These are phyloP conservation scores for Cyprinodon diabolis DNA, from an alignment of 2,797 vertebrate species.

Conservation along the genomic window DNA sequence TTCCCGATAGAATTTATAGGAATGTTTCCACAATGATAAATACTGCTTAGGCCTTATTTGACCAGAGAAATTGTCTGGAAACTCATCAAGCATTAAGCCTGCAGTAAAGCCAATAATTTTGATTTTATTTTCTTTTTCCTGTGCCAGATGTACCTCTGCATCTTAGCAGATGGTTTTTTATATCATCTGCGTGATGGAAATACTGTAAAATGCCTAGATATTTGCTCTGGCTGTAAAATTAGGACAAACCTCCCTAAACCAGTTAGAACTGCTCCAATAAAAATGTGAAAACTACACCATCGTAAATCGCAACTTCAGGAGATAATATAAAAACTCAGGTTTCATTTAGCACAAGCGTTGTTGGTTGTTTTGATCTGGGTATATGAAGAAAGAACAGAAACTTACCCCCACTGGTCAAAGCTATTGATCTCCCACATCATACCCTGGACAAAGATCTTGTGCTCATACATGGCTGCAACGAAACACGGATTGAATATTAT, in stretches of 20 bases:
- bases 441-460: slow-evolving; percentile 99
- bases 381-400: not conserved
- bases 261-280: not conserved
- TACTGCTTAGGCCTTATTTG: not conserved
- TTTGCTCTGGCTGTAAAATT: not conserved
- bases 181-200: not conserved
- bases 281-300: not conserved
- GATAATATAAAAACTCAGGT: not conserved
- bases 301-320: not conserved
- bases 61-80: not conserved
- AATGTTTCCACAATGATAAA: not conserved
- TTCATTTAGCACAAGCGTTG: not conserved
- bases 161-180: not conserved
- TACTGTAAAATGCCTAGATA: not conserved
- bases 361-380: not conserved
- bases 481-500: slow-evolving; percentile 13
- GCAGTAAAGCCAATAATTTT: not conserved
- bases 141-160: not conserved
- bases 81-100: not conserved
- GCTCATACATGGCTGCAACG: slow-evolving; percentile 92
- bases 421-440: slow-evolving; percentile 98
- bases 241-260: not conserved
- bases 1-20: not conserved
- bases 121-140: not conserved
- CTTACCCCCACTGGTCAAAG: slow-evolving; percentile 99